Conservation (phyloP, 1,140 invertebrate genomes). For the Macrobrachium rosenbergii region DNA sequence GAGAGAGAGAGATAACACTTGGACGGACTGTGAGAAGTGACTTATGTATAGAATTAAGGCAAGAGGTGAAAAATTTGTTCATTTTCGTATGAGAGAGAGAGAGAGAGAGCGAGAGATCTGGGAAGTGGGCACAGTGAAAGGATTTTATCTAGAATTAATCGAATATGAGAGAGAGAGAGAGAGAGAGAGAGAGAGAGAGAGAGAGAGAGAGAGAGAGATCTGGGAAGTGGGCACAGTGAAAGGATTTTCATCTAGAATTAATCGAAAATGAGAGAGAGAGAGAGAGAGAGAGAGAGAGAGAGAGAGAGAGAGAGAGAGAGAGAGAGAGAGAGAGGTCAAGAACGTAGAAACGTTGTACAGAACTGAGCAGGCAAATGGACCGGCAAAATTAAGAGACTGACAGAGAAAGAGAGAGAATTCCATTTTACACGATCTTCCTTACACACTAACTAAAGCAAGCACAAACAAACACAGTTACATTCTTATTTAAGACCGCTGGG, state of each 20-base stretch:
- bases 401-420: slow-evolving; percentile 10
- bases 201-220: slow-evolving; percentile 29
- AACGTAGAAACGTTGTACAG: no score
- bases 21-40: no score
- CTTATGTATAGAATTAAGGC: no score
- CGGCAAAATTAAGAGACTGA: background rate
- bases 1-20: no score
- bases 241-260: background rate
- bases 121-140: background rate
- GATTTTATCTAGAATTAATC: background rate
- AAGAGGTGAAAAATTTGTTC: no score
- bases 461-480: no score
- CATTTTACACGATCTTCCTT: no score
- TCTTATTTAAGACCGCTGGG: no score
- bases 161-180: background rate
- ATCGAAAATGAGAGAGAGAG: background rate
- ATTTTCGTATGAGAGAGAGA: background rate
- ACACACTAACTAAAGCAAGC: no score
- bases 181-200: slow-evolving; percentile 20
- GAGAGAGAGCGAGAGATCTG: background rate
- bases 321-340: background rate
- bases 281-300: slow-evolving; percentile 14
- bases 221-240: background rate
- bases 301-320: slow-evolving; percentile 30
- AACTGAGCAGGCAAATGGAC: background rate